These are phyloP conservation scores for Acrossocheilus fasciatus DNA, from an alignment of 2,797 vertebrate genomes.

Conservation along the genomic window DNA sequence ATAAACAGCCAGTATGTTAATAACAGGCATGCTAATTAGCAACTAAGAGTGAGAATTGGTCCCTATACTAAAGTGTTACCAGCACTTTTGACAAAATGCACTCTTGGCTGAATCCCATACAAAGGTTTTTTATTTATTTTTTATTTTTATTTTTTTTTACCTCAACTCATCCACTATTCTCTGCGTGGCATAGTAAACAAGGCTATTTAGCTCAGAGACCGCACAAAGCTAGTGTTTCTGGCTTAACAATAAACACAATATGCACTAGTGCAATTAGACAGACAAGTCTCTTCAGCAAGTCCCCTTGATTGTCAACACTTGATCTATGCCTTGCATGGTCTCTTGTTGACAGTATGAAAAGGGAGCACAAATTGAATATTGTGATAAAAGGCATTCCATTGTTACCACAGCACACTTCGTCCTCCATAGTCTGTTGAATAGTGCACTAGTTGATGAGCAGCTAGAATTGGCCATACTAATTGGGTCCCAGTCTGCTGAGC, in stretches of 20 bases:
- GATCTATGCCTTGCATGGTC: constrained; percentile 48
- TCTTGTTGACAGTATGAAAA: constrained; percentile 41
- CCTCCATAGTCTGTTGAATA: constrained; percentile 26
- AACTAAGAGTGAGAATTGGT: no score
- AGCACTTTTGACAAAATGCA: constrained; percentile 18
- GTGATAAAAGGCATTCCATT: constrained; percentile 48
- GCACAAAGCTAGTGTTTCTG: constrained; percentile 37
- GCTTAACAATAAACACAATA: neutral
- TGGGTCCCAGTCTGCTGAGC: constrained; percentile 17
- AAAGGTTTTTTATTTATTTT: neutral
- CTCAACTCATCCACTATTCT: constrained; percentile 33
- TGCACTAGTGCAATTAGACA: constrained; percentile 45
- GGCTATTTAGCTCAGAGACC: constrained; percentile 35
- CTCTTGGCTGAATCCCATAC: constrained; percentile 15
- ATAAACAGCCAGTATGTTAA: no score
- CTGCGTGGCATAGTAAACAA: constrained; percentile 39
- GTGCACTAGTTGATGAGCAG: constrained; percentile 30
- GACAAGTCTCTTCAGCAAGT: constrained; percentile 17
- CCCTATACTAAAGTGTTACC: no score
- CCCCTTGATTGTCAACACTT: constrained; percentile 48
- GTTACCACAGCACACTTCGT: constrained; percentile 24
- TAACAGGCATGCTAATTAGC: no score
- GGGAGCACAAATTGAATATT: constrained; percentile 45
- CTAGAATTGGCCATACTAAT: constrained; percentile 22
- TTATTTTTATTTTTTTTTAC: constrained; percentile 8